Conservation (phyloP, 64 coral and sea anemone genomes). For the Catalaphyllia jardinei region DNA sequence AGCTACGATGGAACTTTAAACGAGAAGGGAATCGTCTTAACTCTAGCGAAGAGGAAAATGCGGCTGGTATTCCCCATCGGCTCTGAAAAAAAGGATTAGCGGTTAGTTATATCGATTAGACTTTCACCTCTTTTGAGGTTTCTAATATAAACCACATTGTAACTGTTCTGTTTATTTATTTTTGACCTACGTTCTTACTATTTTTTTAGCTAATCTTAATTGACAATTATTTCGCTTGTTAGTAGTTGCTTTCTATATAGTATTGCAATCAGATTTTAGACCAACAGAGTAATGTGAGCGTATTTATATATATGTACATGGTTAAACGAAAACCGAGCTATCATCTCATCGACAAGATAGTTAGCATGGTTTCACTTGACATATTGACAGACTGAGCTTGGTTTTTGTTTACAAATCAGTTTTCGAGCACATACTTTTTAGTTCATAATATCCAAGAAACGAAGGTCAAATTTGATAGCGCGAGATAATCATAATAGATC, state of each 20-base stretch:
- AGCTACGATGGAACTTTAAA: no score
- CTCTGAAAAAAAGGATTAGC: background rate
- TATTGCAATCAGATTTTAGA: background rate
- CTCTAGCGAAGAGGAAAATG: background rate
- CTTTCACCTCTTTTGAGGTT: background rate
- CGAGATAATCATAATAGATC: background rate
- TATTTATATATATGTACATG: background rate
- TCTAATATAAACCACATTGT: background rate
- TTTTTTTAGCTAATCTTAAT: background rate
- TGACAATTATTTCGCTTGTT: background rate
- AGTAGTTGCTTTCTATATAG: background rate
- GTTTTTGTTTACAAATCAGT: background rate
- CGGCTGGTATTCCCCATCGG: background rate
- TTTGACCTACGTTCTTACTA: background rate
- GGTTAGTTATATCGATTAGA: conserved; percentile 36
- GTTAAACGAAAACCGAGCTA: background rate
- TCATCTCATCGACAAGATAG: background rate
- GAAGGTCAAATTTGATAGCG: background rate
- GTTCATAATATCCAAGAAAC: background rate
- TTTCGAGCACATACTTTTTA: background rate
- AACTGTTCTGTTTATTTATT: background rate
- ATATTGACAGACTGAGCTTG: background rate
- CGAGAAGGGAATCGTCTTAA: background rate
- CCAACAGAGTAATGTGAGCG: background rate
- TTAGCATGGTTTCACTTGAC: background rate